Evolutionary conservation across 2,888 invertebrate species (phyloP).

Genomic region (Ptychoptera contaminata): DNA sequence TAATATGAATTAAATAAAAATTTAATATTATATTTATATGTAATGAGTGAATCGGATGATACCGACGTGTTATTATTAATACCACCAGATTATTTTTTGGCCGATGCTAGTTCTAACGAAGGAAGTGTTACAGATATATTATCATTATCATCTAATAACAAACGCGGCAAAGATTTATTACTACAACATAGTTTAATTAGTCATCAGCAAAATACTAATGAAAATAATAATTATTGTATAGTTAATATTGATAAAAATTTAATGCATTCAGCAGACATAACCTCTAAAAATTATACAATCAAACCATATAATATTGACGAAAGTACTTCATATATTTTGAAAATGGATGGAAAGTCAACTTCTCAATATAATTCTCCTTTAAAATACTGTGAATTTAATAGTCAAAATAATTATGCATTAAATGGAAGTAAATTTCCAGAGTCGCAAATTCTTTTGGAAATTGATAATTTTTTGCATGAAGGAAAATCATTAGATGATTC

Average conservation of each 20-base stretch:
- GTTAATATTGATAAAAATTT: too few species aligned
- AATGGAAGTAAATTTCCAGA: not conserved
- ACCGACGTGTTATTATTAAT: constrained; percentile 66
- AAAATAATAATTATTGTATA: too few species aligned
- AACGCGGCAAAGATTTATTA: too few species aligned
- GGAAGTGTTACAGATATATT: constrained; percentile 7
- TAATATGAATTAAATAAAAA: too few species aligned
- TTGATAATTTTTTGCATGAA: constrained; percentile 23
- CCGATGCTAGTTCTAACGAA: constrained; percentile 28
- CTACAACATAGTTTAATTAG: too few species aligned
- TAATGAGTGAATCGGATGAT: constrained; percentile 62
- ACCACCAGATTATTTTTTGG: constrained; percentile 57
- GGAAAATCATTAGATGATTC: constrained; percentile 2
- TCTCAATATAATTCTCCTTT: constrained; percentile 23
- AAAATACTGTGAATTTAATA: constrained; percentile 14
- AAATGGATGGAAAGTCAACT: too few species aligned
- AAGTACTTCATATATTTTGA: too few species aligned
- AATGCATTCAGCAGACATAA: too few species aligned
- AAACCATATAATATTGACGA: too few species aligned
- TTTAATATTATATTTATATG: constrained; percentile 5
- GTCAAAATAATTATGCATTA: not conserved
- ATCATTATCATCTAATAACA: not conserved
- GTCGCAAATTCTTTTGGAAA: constrained; percentile 19
- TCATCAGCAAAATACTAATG: too few species aligned
- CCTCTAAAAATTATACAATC: too few species aligned